Evolutionary conservation across 1,140 invertebrate genomes (phyloP), one percentile per base, ranked within the genome.

Genomic region (Nephotettix cincticeps): DNA sequence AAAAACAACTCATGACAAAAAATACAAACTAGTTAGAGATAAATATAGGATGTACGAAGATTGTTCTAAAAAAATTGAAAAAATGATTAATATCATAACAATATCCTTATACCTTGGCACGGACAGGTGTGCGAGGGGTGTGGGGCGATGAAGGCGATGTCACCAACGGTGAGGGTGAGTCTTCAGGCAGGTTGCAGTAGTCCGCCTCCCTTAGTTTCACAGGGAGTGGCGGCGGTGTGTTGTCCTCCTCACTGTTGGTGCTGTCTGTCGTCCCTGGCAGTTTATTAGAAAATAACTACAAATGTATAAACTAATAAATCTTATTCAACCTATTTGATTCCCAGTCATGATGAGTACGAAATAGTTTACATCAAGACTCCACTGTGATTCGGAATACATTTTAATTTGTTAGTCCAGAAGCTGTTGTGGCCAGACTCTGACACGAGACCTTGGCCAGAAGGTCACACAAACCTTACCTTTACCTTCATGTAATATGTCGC

Each of bases 211-310:
- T 81, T 17, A 82, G 83, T 79, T 92, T 92, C 14, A 86, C 80
- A 0, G 91, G 91, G 63, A 93, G 76, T 1, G 90, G 90, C 2
- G 90, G 90, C 54, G 90, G 89, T 61, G 80, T 77, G 17, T 81
- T 81, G 75, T 91, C 89, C 74, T 90, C 88, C 76, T 88, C 87
- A 45, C 87, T 88, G 6, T 86, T 81, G 27, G 87, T 87, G 9
- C 88, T 88, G 77, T 89, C 88, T 27, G 87, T 88, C 2, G 88
- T 89, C 54, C 86, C 88, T 84, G 63, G 23, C 56, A 40, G 61
- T 43, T n/a, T n/a, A n/a, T n/a, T n/a, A n/a, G n/a, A n/a, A n/a
- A n/a, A n/a, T n/a, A n/a, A n/a, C n/a, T n/a, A n/a, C n/a, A n/a
- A n/a, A n/a, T n/a, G n/a, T n/a, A n/a, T n/a, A n/a, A n/a, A n/a